Conservation (phyloP, 2,888 invertebrate genomes). For the Lithophane ornitopus region DNA sequence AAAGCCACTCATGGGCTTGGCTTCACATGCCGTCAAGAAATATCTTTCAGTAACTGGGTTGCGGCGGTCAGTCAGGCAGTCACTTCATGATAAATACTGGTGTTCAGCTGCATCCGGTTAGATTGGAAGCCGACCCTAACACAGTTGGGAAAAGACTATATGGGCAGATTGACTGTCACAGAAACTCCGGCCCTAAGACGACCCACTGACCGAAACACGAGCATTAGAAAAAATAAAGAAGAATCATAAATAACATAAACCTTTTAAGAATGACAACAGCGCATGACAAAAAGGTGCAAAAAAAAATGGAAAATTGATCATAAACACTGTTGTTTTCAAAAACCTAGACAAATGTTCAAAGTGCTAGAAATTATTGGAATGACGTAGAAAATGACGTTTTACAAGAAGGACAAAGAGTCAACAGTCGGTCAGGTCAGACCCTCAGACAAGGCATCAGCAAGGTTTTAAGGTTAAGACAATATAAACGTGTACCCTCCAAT, state of each 20-base stretch:
- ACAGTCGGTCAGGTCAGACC: slow-evolving; percentile 33
- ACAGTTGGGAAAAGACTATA: too few species aligned
- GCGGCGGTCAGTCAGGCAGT: too few species aligned
- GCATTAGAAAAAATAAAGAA: neutral
- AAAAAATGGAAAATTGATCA: neutral
- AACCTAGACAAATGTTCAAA: neutral
- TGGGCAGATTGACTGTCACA: too few species aligned
- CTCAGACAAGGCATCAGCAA: slow-evolving; percentile 28
- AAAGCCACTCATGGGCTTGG: too few species aligned
- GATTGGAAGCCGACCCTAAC: too few species aligned
- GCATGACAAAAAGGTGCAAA: neutral
- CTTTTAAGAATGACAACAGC: neutral
- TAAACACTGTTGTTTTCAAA: neutral
- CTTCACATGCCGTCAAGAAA: too few species aligned
- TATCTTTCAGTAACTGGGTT: too few species aligned
- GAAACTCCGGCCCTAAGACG: too few species aligned
- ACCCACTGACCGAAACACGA: too few species aligned
- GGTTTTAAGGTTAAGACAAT: slow-evolving; percentile 65
- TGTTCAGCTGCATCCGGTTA: too few species aligned
- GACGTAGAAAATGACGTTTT: slow-evolving; percentile 5
- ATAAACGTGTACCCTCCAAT: slow-evolving; percentile 60
- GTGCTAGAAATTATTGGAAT: neutral
- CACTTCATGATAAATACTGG: too few species aligned
- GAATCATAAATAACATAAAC: neutral
- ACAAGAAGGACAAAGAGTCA: slow-evolving; percentile 36